These are phyloP conservation scores for Catharus bicknelli DNA, from an alignment of 2,113 vertebrate species.

Conservation along the genomic window DNA sequence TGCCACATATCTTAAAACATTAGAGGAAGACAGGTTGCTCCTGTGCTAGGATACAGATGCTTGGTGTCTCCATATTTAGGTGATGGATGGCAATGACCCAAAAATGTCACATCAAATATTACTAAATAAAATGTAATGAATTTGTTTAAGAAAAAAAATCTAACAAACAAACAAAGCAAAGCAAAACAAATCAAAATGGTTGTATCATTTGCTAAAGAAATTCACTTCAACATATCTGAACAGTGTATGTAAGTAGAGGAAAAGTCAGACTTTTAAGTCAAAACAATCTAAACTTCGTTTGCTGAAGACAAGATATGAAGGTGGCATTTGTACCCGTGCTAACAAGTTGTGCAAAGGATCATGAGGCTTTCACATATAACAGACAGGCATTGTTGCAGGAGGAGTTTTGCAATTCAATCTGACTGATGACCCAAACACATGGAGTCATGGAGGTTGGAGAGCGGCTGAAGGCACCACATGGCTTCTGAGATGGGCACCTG, in stretches of 20 bases:
- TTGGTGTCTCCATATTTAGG: not conserved
- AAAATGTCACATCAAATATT: not conserved
- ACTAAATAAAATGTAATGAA: not conserved
- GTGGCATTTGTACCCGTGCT: not conserved
- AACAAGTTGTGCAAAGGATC: not conserved
- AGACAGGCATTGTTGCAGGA: not conserved
- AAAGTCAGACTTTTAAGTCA: not conserved
- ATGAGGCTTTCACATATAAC: not conserved
- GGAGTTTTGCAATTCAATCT: not conserved
- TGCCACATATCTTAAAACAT: not conserved
- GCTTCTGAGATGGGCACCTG: not conserved
- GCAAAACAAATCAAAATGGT: not conserved
- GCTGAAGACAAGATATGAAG: not conserved
- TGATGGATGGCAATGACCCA: not conserved
- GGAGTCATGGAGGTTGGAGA: not conserved
- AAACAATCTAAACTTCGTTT: not conserved
- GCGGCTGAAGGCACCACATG: not conserved
- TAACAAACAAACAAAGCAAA: not conserved
- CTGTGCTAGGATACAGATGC: not conserved
- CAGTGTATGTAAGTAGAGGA: not conserved
- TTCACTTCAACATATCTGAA: not conserved
- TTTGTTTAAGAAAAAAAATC: not conserved
- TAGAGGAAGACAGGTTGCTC: not conserved
- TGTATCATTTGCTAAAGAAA: not conserved
- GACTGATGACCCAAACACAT: not conserved